A percentile compares a stretch with the other conserved stretches of the same genome.
phyloP scores from a whole-genome alignment of 2,113 vertebrate species.

The Anthoscopus minutus region DNA sequence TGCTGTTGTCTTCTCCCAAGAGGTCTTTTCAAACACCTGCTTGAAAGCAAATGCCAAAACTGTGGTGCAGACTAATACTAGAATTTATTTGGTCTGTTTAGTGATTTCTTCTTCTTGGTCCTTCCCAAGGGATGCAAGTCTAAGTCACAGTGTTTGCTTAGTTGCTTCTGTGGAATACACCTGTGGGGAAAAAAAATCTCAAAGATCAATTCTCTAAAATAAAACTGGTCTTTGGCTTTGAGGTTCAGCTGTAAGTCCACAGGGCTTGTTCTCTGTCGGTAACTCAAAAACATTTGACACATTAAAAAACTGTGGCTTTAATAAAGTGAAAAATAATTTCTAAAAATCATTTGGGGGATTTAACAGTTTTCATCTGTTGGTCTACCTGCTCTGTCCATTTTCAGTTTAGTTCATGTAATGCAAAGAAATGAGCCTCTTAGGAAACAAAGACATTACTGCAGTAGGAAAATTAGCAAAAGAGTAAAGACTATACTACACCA shows the following conservation, averaged over 20 bases:
- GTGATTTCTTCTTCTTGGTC: not conserved
- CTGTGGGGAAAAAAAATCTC: not conserved
- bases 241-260: not conserved
- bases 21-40: constrained; percentile 2
- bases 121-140: not conserved
- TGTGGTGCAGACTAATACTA: not conserved
- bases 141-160: not conserved
- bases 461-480: not conserved
- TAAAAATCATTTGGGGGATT: not conserved
- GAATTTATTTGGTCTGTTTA: not conserved
- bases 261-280: not conserved
- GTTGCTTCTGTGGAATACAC: not conserved
- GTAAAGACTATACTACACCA: not conserved
- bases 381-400: not conserved
- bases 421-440: not conserved
- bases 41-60: not conserved
- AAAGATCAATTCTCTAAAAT: not conserved
- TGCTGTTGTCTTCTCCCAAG: not conserved
- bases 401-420: not conserved
- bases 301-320: not conserved
- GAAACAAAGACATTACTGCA: not conserved
- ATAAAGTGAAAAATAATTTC: not conserved
- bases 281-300: not conserved
- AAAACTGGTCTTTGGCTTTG: not conserved
- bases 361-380: not conserved